Evolutionary conservation across 2,113 vertebrate genomes (phyloP), one percentile per base, ranked within the genome.

Genomic region (Bambusicola thoracicus): DNA sequence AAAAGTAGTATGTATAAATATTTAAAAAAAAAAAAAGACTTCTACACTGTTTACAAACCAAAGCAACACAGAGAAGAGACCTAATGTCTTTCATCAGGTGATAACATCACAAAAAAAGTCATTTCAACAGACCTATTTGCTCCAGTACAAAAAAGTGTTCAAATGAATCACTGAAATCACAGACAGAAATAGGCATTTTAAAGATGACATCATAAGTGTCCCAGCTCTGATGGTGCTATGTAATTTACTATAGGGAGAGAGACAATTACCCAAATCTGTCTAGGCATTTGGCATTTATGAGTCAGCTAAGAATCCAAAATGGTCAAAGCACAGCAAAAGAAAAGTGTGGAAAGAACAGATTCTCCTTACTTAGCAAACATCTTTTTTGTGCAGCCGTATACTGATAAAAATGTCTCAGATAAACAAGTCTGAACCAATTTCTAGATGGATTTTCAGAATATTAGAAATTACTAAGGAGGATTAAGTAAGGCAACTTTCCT

Each of bases 241-340:
- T 66, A 93, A 92, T 94, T 92, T 86, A 67, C 76, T 87, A 41
- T 34, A 59, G 67, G 65, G 73, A 91, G 81, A 83, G 41, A 93
- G 56, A 86, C 46, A 92, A 93, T 88, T 81, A 93, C 36, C 77
- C 48, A 72, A 90, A 88, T 67, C 48, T 79, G n/a, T 73, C 72
- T 72, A 75, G 83, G n/a, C 56, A 81, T 41, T 48, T 68, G 53
- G 81, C 34, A 77, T 67, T 85, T 87, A n/a, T 46, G 24, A 74
- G 38, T 88, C 77, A 94, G 85, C 7, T 41, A 85, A 91, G 76
- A 90, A 90, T 63, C 56, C 51, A 58, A 59, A 92, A 41, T 43
- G 74, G 65, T 63, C 83, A 90, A 86, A 81, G 34, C 19, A 56
- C 21, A 51, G 46, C 34, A 67, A 40, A 86, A 85, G 13, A 58